phyloP scores from a whole-genome alignment of 2,888 invertebrate species.

The Cryptus viduatorius region DNA sequence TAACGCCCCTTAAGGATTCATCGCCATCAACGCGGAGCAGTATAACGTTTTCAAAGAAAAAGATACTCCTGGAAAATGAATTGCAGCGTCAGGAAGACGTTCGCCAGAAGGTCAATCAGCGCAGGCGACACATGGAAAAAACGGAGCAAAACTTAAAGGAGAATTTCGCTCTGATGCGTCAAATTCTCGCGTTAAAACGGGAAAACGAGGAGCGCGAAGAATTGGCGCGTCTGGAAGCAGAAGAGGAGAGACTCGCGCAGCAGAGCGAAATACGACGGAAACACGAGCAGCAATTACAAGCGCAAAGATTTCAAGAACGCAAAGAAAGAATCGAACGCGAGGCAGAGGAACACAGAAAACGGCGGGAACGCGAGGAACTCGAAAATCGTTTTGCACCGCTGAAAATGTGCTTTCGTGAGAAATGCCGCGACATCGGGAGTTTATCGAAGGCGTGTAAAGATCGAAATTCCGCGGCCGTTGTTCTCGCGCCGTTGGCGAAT shows the following conservation, averaged over 20 bases:
- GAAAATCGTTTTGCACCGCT: constrained; percentile 82
- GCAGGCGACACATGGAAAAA: constrained; percentile 81
- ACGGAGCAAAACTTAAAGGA: constrained; percentile 80
- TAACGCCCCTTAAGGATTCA: constrained; percentile 76
- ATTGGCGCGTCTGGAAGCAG: constrained; percentile 86
- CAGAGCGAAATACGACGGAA: constrained; percentile 86
- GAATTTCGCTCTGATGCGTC: constrained; percentile 77
- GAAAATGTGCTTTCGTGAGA: constrained; percentile 71
- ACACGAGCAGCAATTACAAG: constrained; percentile 80
- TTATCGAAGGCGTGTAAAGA: constrained; percentile 77
- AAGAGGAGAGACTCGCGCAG: constrained; percentile 86
- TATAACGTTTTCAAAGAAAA: constrained; percentile 79
- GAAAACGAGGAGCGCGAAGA: constrained; percentile 82
- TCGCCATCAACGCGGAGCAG: constrained; percentile 66
- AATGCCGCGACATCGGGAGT: constrained; percentile 74
- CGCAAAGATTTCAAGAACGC: constrained; percentile 74
- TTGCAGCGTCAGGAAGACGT: constrained; percentile 80
- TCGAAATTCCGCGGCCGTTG: constrained; percentile 71
- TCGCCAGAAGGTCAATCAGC: constrained; percentile 81
- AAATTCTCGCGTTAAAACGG: constrained; percentile 75
- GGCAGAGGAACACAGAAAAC: constrained; percentile 81
- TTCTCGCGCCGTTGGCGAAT: constrained; percentile 73
- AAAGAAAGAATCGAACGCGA: constrained; percentile 76
- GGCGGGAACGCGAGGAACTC: constrained; percentile 85
- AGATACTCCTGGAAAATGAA: constrained; percentile 81